Conservation (phyloP, 2,797 vertebrate species). For the Cephalopachus bancanus region DNA sequence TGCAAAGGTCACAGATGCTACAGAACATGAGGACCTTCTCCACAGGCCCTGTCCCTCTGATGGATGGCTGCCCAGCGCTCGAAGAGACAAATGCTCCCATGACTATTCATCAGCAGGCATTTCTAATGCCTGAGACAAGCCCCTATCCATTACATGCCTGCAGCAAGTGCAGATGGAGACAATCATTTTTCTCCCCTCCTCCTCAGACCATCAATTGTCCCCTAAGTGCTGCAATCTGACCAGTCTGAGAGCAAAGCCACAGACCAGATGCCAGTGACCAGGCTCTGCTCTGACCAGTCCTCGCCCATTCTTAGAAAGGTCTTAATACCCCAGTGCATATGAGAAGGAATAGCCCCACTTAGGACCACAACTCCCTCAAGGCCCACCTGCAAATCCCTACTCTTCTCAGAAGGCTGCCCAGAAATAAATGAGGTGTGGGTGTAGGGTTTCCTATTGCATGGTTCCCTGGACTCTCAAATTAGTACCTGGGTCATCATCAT, state of each 20-base stretch:
- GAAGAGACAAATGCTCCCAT: rapidly evolving
- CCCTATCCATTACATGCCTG: rapidly evolving
- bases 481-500: neutral
- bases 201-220: neutral
- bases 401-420: rapidly evolving
- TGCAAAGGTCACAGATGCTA: neutral
- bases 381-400: neutral
- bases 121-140: rapidly evolving
- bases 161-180: rapidly evolving
- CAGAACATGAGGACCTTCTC: rapidly evolving
- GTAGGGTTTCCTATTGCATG: rapidly evolving
- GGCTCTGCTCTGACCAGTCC: rapidly evolving
- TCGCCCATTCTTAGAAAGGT: rapidly evolving
- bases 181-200: too few relatives aligned
- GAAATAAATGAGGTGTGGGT: rapidly evolving
- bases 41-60: too few relatives aligned
- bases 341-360: rapidly evolving
- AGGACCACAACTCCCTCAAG: rapidly evolving
- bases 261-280: neutral
- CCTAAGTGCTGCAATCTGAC: neutral
- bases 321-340: rapidly evolving
- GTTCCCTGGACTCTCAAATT: neutral
- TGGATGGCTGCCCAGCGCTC: rapidly evolving
- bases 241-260: rapidly evolving
- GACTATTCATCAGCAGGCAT: neutral